A percentile compares a stretch with the other conserved stretches of the same genome.
Evolutionary conservation across 2,113 vertebrate genomes (phyloP).

Genomic region (Eubucco bourcierii): DNA sequence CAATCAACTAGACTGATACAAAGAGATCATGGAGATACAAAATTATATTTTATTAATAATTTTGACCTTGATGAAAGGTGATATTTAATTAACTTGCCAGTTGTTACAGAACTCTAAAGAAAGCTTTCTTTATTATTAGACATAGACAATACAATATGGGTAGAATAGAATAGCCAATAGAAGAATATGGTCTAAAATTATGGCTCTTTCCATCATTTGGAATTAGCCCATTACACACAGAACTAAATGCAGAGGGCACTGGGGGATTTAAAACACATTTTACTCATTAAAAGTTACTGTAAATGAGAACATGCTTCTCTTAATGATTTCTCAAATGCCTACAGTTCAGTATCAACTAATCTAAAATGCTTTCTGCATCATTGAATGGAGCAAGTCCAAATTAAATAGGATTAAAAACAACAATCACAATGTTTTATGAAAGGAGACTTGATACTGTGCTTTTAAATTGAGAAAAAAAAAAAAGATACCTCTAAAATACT

Average conservation of each 20-base stretch:
- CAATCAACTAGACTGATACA: neutral
- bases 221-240: slow-evolving; percentile 61
- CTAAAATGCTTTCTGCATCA: slow-evolving; percentile 59
- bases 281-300: slow-evolving; percentile 72
- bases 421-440: neutral
- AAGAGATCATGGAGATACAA: slow-evolving; percentile 21
- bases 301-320: slow-evolving; percentile 59
- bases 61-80: slow-evolving; percentile 38
- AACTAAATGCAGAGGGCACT: slow-evolving; percentile 66
- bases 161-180: too few relatives aligned
- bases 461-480: neutral
- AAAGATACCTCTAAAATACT: neutral
- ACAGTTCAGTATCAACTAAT: slow-evolving; percentile 70
- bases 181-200: neutral
- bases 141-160: slow-evolving; percentile 32
- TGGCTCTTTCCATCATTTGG: slow-evolving; percentile 30
- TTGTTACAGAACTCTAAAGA: slow-evolving; percentile 7
- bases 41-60: slow-evolving; percentile 33
- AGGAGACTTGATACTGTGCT: neutral
- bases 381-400: slow-evolving; percentile 48
- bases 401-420: slow-evolving; percentile 50
- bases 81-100: slow-evolving; percentile 51
- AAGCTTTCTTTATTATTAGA: slow-evolving; percentile 45
- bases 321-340: slow-evolving; percentile 72
- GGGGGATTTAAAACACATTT: slow-evolving; percentile 71